phyloP scores from a whole-genome alignment of 2,113 vertebrate species.

The Entomyzon cyanotis region DNA sequence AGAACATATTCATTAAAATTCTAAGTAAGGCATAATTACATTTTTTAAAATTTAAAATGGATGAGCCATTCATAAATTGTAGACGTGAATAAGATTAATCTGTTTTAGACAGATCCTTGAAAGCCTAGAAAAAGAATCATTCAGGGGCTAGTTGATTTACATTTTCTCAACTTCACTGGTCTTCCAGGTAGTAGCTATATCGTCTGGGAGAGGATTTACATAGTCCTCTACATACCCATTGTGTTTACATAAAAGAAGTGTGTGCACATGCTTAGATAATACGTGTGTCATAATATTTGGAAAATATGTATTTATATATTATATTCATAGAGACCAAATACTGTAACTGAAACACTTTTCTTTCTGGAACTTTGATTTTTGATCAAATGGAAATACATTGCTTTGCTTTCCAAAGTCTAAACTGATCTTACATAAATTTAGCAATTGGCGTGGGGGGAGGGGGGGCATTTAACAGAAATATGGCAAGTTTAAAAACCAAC shows the following conservation, averaged over 20 bases:
- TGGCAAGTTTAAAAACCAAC: background rate
- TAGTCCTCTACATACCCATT: background rate
- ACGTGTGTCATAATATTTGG: background rate
- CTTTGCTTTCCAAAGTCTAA: background rate
- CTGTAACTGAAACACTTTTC: background rate
- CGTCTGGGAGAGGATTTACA: background rate
- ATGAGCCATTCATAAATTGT: background rate
- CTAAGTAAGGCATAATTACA: background rate
- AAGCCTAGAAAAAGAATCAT: background rate
- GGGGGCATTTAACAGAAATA: background rate
- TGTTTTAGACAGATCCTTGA: background rate
- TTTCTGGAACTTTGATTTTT: background rate
- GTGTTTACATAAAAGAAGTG: background rate
- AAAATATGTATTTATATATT: background rate
- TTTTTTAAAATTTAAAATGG: background rate
- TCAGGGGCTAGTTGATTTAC: background rate
- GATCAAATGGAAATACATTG: background rate
- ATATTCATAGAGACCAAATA: background rate
- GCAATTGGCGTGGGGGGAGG: accelerated
- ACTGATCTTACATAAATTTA: background rate
- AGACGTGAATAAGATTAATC: background rate
- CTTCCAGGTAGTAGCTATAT: background rate
- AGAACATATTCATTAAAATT: background rate
- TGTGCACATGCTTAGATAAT: background rate
- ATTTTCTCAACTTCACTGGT: background rate